Conservation (phyloP, 2,797 vertebrate genomes). For the Emydoidea blandingii region DNA sequence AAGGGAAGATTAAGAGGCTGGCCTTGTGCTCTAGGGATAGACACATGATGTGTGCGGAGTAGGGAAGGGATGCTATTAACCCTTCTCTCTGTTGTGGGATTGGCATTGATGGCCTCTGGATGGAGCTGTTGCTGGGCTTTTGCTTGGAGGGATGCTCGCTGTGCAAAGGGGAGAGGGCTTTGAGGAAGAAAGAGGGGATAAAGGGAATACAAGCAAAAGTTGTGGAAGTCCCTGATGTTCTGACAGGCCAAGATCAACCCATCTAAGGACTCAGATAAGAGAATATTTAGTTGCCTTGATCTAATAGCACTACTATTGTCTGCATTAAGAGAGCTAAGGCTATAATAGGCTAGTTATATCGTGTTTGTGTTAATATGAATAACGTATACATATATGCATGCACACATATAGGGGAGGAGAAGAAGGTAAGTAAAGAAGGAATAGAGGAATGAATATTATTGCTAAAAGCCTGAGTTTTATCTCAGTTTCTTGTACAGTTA, state of each 20-base stretch:
- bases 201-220: background rate
- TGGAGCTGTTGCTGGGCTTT: background rate
- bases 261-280: background rate
- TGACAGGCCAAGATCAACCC: background rate
- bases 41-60: background rate
- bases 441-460: background rate
- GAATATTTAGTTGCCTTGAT: background rate
- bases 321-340: background rate
- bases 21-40: background rate
- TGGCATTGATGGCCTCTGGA: background rate
- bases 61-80: background rate
- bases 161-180: background rate
- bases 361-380: background rate
- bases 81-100: background rate
- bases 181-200: background rate
- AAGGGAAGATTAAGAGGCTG: background rate
- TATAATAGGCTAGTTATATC: background rate
- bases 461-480: background rate
- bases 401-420: background rate
- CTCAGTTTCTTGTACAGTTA: background rate
- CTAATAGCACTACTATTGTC: background rate
- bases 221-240: background rate
- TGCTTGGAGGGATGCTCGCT: background rate
- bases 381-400: background rate
- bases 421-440: background rate